phyloP scores from a whole-genome alignment of 2,888 invertebrate species.

The Pyrocoelia pectoralis region DNA sequence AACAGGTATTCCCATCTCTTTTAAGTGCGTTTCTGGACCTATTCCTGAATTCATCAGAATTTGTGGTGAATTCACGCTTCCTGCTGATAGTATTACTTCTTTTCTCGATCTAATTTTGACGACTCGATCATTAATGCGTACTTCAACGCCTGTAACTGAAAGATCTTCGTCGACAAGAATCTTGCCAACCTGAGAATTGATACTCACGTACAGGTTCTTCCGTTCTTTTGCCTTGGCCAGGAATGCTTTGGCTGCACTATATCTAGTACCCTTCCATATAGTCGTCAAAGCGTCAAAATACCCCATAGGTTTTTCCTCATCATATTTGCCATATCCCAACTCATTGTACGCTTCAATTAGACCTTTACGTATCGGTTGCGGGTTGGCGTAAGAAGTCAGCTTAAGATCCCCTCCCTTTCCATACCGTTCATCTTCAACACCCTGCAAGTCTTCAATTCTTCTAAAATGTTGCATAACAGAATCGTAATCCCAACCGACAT shows the following conservation, averaged over 20 bases:
- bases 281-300: constrained; percentile 57
- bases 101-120: constrained; percentile 58
- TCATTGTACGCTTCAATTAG: constrained; percentile 33
- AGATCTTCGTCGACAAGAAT: constrained; percentile 60
- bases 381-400: neutral
- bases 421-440: neutral
- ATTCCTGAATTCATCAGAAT: constrained; percentile 74
- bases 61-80: constrained; percentile 91
- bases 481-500: constrained; percentile 6
- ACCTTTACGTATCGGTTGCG: neutral
- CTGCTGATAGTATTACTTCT: constrained; percentile 82
- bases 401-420: neutral
- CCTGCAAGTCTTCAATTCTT: neutral
- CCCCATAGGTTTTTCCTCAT: constrained; percentile 51
- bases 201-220: constrained; percentile 65
- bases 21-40: constrained; percentile 56
- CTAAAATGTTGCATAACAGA: neutral
- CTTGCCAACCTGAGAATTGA: constrained; percentile 64
- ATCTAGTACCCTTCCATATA: constrained; percentile 61
- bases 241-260: constrained; percentile 66
- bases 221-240: constrained; percentile 62
- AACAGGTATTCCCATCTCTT: constrained; percentile 52
- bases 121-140: constrained; percentile 42
- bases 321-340: constrained; percentile 53
- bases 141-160: constrained; percentile 58